These are phyloP conservation scores for Acrobasis repandana DNA, from an alignment of 2,888 invertebrate species.

Conservation along the genomic window DNA sequence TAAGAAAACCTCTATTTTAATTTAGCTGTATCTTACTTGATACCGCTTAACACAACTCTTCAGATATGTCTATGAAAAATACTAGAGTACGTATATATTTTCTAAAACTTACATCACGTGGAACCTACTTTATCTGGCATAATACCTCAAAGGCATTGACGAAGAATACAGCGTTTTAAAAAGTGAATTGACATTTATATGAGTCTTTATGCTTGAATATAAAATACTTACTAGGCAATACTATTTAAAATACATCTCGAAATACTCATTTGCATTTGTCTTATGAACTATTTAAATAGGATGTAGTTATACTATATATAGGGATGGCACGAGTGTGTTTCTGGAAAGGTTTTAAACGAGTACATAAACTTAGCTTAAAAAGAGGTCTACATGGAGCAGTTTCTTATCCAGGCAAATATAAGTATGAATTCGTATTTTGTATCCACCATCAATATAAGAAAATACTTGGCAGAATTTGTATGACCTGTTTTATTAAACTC, in stretches of 20 bases:
- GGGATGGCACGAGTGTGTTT: constrained; percentile 1
- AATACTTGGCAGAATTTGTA: too few relatives aligned
- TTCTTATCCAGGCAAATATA: too few relatives aligned
- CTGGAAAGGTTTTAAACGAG: not conserved
- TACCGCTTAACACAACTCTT: constrained; percentile 17
- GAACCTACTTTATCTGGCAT: not conserved
- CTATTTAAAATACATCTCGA: constrained; percentile 6
- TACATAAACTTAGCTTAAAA: not conserved
- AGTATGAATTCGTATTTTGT: too few relatives aligned
- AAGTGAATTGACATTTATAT: not conserved
- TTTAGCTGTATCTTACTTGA: not conserved
- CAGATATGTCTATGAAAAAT: constrained; percentile 19
- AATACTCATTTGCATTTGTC: constrained; percentile 7
- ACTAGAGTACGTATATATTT: not conserved
- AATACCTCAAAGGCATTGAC: not conserved
- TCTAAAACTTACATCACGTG: not conserved
- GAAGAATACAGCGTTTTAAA: not conserved
- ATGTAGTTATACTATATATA: constrained; percentile 1
- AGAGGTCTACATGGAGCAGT: too few relatives aligned
- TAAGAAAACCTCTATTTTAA: not conserved
- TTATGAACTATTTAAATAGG: not conserved
- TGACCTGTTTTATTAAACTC: too few relatives aligned
- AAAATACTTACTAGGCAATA: constrained; percentile 6
- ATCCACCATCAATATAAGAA: too few relatives aligned
- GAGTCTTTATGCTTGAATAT: not conserved